Evolutionary conservation across 2,797 vertebrate genomes (phyloP).

Genomic region (Catharus ustulatus): DNA sequence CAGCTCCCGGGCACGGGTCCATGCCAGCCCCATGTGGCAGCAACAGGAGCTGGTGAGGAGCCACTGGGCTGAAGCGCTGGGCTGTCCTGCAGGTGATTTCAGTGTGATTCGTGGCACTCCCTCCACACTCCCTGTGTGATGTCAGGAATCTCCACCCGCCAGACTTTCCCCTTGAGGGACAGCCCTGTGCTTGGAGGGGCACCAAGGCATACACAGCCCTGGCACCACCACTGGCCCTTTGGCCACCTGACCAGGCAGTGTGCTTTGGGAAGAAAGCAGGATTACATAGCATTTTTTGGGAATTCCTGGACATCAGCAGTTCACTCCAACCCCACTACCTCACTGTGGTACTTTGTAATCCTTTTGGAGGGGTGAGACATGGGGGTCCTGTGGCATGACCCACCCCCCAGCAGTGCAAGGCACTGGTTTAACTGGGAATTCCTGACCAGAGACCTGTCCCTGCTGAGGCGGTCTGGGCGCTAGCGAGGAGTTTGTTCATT

Average conservation of each 20-base stretch:
- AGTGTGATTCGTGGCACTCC: neutral
- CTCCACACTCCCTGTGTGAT: neutral
- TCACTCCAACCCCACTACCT: neutral
- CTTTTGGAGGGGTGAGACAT: accelerated
- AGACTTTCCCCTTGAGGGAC: neutral
- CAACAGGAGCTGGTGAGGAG: neutral
- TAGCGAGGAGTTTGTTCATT: neutral
- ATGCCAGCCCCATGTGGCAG: accelerated
- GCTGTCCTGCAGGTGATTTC: neutral
- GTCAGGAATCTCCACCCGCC: neutral
- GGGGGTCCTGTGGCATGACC: accelerated
- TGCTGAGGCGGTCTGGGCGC: accelerated
- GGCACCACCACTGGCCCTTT: neutral
- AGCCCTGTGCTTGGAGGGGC: neutral
- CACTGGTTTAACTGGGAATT: conserved; percentile 8
- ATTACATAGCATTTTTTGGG: neutral
- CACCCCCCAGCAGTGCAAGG: neutral
- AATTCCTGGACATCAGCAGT: neutral
- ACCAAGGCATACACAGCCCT: accelerated
- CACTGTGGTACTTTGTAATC: neutral
- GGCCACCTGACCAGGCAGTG: accelerated
- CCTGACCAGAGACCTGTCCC: neutral
- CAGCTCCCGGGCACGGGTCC: neutral
- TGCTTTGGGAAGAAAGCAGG: neutral
- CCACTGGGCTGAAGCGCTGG: accelerated